These are phyloP conservation scores for Omphaloscelis lunosa DNA, from an alignment of 2,888 invertebrate species.

Conservation along the genomic window DNA sequence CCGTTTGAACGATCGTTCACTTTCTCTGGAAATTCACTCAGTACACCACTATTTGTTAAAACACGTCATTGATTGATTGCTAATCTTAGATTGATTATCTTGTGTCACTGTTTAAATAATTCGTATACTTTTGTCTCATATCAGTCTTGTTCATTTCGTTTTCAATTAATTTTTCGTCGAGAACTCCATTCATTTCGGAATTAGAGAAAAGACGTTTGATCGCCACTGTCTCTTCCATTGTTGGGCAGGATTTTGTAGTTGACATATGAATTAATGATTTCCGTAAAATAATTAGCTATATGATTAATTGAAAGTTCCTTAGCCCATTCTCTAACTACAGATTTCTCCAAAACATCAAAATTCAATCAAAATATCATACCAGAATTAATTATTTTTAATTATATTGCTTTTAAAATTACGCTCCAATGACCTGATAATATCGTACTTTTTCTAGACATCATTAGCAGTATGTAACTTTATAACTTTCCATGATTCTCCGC, in stretches of 20 bases:
- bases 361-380: conserved; percentile 35
- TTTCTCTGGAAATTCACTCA: conserved; percentile 78
- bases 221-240: conserved; percentile 41
- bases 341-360: conserved; percentile 42
- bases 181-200: conserved; percentile 34
- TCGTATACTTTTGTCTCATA: conserved; percentile 42
- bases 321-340: not conserved
- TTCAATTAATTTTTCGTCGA: conserved; percentile 54
- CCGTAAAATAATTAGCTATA: conserved; percentile 14
- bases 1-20: conserved; percentile 65
- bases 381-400: conserved; percentile 40
- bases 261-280: conserved; percentile 51
- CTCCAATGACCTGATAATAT: conserved; percentile 31
- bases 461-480: conserved; percentile 48
- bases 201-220: conserved; percentile 39
- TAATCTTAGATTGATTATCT: conserved; percentile 69
- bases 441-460: conserved; percentile 51
- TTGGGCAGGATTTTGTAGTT: conserved; percentile 23
- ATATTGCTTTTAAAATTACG: conserved; percentile 29
- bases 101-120: conserved; percentile 63
- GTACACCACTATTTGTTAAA: conserved; percentile 71
- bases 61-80: conserved; percentile 78
- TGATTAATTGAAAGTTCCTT: conserved; percentile 42
- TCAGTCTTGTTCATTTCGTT: conserved; percentile 41
- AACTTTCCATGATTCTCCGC: conserved; percentile 56